Percentiles rank a stretch among this genome's conserved stretches.
These are phyloP conservation scores for Xestia xanthographa DNA, from an alignment of 2,888 invertebrate genomes.

Conservation along the genomic window DNA sequence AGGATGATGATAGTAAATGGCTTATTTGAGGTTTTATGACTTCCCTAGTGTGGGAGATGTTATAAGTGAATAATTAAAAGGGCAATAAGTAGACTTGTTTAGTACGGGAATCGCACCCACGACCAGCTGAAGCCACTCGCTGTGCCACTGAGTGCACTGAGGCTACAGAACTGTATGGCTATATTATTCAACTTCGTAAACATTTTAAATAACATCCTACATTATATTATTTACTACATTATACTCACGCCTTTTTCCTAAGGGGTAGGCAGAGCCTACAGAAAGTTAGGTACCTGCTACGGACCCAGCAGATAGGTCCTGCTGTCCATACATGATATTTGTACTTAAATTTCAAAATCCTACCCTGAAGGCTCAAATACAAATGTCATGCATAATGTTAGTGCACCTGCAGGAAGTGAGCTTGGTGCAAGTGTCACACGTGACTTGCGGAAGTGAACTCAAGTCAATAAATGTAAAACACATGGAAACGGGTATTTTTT, in stretches of 20 bases:
- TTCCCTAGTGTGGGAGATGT: background rate
- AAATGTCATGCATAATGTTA: background rate
- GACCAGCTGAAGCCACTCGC: background rate
- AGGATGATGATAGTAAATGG: constrained; percentile 6
- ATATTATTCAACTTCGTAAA: background rate
- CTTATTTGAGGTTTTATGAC: background rate
- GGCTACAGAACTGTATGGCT: background rate
- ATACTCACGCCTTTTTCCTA: background rate
- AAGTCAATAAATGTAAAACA: no score
- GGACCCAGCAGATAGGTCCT: no score
- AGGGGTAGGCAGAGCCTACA: background rate
- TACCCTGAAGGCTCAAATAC: background rate
- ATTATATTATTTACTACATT: background rate
- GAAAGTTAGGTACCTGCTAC: background rate
- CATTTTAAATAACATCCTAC: background rate
- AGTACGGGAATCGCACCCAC: background rate
- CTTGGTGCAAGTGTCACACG: background rate
- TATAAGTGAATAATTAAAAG: background rate
- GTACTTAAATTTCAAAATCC: background rate
- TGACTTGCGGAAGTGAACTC: background rate
- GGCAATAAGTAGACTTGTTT: background rate
- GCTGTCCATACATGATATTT: background rate
- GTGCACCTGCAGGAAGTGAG: constrained; percentile 2
- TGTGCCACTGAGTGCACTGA: background rate
- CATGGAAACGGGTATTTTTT: no score